Evolutionary conservation across 2,797 vertebrate genomes (phyloP).

Genomic region (Capromys pilorides): DNA sequence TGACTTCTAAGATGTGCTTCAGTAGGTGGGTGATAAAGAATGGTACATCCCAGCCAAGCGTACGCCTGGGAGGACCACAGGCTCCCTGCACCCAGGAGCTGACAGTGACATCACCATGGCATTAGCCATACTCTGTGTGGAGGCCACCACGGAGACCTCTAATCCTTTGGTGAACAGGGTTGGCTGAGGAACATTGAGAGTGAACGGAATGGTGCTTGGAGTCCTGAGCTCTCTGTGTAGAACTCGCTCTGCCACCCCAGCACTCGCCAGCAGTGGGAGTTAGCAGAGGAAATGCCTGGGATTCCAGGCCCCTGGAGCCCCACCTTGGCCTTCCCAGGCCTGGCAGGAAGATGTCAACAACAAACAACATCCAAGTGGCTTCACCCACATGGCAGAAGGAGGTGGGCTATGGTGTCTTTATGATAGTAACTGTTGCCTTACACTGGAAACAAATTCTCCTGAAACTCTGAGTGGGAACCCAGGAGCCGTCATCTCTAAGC

Average conservation of each 20-base stretch:
- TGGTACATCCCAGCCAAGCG: too few species aligned
- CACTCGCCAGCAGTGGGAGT: neutral
- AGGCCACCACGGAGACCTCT: fast-evolving
- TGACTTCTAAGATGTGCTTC: too few species aligned
- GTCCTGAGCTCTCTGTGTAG: neutral
- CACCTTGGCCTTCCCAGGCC: neutral
- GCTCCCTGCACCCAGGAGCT: neutral
- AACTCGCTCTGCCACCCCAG: neutral
- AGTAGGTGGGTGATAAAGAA: too few species aligned
- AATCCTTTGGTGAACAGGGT: neutral
- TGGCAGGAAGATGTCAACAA: neutral
- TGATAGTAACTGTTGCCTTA: neutral
- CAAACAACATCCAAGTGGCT: neutral
- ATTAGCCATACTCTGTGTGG: neutral
- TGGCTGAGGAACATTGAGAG: neutral
- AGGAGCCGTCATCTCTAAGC: neutral
- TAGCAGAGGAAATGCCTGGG: conserved; percentile 39
- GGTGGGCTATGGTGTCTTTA: neutral
- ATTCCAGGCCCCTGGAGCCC: neutral
- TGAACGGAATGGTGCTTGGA: neutral
- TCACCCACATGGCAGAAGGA: neutral
- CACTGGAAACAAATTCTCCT: conserved; percentile 16
- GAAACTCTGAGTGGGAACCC: neutral
- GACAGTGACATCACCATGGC: neutral
- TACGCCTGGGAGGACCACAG: neutral